phyloP scores from a whole-genome alignment of 2,113 vertebrate genomes.

The Muntiacus reevesi region DNA sequence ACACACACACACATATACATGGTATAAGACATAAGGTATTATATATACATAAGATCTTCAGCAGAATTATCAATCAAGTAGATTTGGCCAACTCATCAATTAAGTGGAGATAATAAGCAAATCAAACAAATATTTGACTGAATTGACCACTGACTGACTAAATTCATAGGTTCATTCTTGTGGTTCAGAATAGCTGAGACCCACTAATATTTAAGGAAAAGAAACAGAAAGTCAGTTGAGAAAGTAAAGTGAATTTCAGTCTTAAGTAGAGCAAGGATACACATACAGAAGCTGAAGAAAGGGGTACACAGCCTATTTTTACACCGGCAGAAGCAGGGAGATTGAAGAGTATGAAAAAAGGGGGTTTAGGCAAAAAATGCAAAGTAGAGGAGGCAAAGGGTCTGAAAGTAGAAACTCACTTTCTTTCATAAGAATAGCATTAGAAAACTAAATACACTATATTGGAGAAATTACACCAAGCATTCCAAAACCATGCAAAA shows the following conservation, averaged over 20 bases:
- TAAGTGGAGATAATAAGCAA: conserved; percentile 3
- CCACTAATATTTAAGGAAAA: background rate
- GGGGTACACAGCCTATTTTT: background rate
- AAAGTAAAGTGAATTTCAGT: background rate
- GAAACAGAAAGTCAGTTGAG: background rate
- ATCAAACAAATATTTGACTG: background rate
- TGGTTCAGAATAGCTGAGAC: background rate
- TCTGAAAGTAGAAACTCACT: background rate
- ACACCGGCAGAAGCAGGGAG: rapidly evolving
- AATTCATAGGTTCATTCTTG: background rate
- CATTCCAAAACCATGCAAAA: background rate
- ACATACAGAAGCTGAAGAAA: background rate
- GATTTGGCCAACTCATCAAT: background rate
- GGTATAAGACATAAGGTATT: background rate
- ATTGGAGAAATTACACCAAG: background rate
- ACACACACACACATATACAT: background rate
- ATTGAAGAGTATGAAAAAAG: background rate
- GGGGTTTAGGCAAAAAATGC: background rate
- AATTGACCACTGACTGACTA: background rate
- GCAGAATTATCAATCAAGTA: background rate
- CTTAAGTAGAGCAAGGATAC: background rate
- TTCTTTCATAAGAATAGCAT: background rate
- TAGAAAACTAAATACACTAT: background rate
- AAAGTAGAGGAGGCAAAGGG: background rate
- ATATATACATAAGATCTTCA: background rate